Base-by-base conservation (phyloP, 2,797 vertebrate genomes). In the Chelonia mydas region DNA sequence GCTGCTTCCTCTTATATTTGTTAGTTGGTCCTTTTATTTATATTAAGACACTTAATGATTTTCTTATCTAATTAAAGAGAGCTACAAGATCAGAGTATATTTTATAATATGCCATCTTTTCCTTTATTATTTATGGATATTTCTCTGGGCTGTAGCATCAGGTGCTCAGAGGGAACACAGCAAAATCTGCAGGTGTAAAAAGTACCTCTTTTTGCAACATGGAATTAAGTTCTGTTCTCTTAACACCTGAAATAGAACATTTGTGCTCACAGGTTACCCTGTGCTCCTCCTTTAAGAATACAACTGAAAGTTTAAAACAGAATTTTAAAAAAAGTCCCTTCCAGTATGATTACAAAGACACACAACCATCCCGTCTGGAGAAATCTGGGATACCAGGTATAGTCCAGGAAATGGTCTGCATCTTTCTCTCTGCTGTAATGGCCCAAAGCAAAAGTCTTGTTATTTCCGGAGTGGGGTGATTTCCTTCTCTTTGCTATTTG, bases 21-120 rank as follows among this genome's bases (percentile, higher is more conserved):
- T 49, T 89, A 79, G 8, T 89, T 88, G 90, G 37, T 86, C 78
- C 88, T 78, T 89, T 85, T 74, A 55, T 79, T 92, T 88, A 89
- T 94, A 94, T 96, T 90, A 84, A 95, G 57, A 33, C 11, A 88
- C 72, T 95, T 92, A 27, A 85, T 91, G 87, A 92, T 78, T 7
- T 1, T 87, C 93, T 93, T 72, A 21, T 12, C 45, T 59, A 33
- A 54, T n/a, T 49, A 28, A 77, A 13, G 15, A 27, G 77, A n/a
- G 9, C 31, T 59, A 27, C 45, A 7, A 4, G 53, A 28, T 23
- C 25, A 33, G 37, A n/a, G 53, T 54, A 47, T 7, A 13, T 54
- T 23, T 59, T 49, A 49, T 21, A 83, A 21, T 83, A 23, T 13
- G 10, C 12, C 49, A 6, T 21, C 47, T 47, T 55, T 21, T n/a